Evolutionary conservation across 2,113 vertebrate genomes (phyloP).

Genomic region (Megaleporinus macrocephalus): DNA sequence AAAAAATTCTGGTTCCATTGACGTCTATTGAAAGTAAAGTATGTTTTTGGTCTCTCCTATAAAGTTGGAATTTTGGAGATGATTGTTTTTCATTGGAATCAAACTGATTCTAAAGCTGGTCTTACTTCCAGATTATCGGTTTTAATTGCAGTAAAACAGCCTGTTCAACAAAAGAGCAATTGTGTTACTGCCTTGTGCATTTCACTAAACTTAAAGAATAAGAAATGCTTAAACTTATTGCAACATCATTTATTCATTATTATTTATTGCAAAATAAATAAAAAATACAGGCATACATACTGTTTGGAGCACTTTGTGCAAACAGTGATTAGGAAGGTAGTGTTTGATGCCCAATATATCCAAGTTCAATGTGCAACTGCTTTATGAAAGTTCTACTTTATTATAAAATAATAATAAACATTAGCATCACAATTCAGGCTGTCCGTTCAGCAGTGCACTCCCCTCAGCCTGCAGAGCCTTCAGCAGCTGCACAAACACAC

Average conservation of each 20-base stretch:
- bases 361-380: background rate
- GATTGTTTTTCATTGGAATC: no score
- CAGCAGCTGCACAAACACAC: slow-evolving; percentile 80
- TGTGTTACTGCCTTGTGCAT: background rate
- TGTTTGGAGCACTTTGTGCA: background rate
- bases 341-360: background rate
- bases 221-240: background rate
- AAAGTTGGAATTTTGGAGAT: no score
- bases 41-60: no score
- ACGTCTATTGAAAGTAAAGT: no score
- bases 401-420: background rate
- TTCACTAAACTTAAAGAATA: background rate
- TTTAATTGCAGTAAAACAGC: no score
- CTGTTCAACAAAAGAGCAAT: background rate
- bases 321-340: background rate
- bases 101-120: no score
- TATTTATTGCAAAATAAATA: background rate
- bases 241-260: background rate
- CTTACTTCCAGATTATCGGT: no score
- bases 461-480: slow-evolving; percentile 70
- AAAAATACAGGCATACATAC: background rate
- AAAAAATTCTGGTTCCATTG: no score
- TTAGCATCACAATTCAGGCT: slow-evolving; percentile 15
- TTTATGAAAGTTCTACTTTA: background rate
- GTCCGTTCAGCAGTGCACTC: slow-evolving; percentile 26